Evolutionary conservation across 2,888 invertebrate genomes (phyloP), one percentile per base, ranked within the genome.

Genomic region (Drosophila meridionalis): DNA sequence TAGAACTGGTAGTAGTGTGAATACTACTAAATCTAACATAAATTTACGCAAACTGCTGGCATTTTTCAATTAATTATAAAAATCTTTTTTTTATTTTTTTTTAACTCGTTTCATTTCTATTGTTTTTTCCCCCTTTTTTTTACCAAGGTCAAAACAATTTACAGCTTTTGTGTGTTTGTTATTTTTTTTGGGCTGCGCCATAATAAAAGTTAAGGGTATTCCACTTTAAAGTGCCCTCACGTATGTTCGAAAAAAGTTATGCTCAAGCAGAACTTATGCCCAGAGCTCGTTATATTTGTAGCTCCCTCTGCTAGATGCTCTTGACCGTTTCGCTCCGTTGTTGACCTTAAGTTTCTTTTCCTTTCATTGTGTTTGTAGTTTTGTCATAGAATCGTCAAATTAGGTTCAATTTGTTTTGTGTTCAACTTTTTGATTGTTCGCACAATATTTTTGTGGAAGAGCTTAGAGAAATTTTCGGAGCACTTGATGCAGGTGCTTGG

Each of bases 391-490:
- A 47, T 34, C 71, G 57, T 69, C 76, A 82, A 80, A 80, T 76
- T 83, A 64, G 58, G 76, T 83, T 80, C 73, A 76, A 83, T 80
- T 80, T 82, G 79, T 59, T 56, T 56, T 34, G 34, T 45, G 68
- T 47, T 68, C 43, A 76, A 73, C 69, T 76, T 76, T 80, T 70
- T 66, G 69, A 80, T 80, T 83, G 69, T 45, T 75, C 48, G 11
- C 66, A 61, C 48, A 65, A 63, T 56, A 14, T 63, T 60, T 40
- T n/a, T 30, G 48, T 48, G 48, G 26, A 12, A 38, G 38, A 34
- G 43, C 11, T 50, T 26, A 59, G 40, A 56, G 34, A 56, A 58
- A 32, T 36, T 36, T 28, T 28, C 14, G 34, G 36, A 76, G 62
- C 48, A 57, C 61, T 69, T 62, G n/a, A 3, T 14, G 38, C 38